These are phyloP conservation scores for Tanaodytes sp. DNA, from an alignment of 2,888 invertebrate species.

Conservation along the genomic window DNA sequence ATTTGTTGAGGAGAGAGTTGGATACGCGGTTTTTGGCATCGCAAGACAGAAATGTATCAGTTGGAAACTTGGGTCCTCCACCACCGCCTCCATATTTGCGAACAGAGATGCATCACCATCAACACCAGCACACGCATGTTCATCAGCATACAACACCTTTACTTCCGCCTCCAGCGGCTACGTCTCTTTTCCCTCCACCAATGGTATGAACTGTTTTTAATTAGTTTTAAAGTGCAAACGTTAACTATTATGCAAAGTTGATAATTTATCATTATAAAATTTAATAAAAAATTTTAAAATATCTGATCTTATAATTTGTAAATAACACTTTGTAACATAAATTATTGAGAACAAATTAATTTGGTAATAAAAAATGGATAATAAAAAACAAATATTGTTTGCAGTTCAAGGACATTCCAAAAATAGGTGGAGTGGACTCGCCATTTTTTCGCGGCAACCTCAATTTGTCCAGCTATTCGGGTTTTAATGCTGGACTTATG, in stretches of 20 bases:
- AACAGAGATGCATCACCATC: conserved; percentile 94
- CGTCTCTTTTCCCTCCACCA: conserved; percentile 77
- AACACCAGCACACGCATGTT: conserved; percentile 92
- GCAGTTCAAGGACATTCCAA: conserved; percentile 90
- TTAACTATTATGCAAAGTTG: too few species aligned
- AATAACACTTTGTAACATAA: too few species aligned
- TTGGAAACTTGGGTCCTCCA: conserved; percentile 73
- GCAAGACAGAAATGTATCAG: conserved; percentile 78
- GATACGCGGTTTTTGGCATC: conserved; percentile 93
- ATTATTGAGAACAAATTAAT: too few species aligned
- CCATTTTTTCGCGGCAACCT: conserved; percentile 85
- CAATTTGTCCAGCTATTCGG: conserved; percentile 85
- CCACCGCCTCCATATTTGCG: conserved; percentile 81
- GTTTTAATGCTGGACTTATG: conserved; percentile 83
- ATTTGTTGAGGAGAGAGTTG: conserved; percentile 89
- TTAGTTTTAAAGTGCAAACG: too few species aligned
- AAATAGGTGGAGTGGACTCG: conserved; percentile 84
- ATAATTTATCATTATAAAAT: too few species aligned
- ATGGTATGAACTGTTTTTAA: too few species aligned
- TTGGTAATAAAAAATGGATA: too few species aligned
- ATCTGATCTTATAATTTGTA: too few species aligned
- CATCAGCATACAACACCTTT: conserved; percentile 87
- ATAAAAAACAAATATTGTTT: too few species aligned
- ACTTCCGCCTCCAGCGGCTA: conserved; percentile 76
- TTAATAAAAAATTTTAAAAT: background rate